phyloP scores from a whole-genome alignment of 2,888 invertebrate genomes.

The Andrena camellia region DNA sequence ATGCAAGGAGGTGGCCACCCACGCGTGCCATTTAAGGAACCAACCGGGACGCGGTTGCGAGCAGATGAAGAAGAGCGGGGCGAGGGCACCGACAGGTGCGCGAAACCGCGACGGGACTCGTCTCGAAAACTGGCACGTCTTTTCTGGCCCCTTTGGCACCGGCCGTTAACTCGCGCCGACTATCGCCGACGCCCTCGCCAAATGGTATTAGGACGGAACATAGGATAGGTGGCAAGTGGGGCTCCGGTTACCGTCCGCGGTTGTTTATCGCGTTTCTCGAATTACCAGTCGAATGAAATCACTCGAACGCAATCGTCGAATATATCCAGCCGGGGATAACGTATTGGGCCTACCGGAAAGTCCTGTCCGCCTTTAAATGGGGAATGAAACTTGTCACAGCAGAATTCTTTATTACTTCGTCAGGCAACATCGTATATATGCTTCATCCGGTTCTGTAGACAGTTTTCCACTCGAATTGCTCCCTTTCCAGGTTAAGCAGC shows the following conservation, averaged over 20 bases:
- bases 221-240: slow-evolving; percentile 34
- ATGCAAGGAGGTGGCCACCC: slow-evolving; percentile 76
- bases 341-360: slow-evolving; percentile 12
- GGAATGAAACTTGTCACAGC: slow-evolving; percentile 15
- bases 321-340: slow-evolving; percentile 9
- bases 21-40: slow-evolving; percentile 71
- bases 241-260: slow-evolving; percentile 16
- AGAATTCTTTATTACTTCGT: slow-evolving; percentile 4
- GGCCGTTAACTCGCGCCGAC: slow-evolving; percentile 50
- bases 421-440: not conserved
- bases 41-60: slow-evolving; percentile 57
- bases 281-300: slow-evolving; percentile 26
- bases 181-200: slow-evolving; percentile 28
- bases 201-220: slow-evolving; percentile 64
- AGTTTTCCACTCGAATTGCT: not conserved
- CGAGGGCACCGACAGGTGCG: slow-evolving; percentile 65
- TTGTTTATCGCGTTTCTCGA: slow-evolving; percentile 56
- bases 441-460: not conserved
- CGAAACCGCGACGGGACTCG: slow-evolving; percentile 41
- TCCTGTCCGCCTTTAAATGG: slow-evolving; percentile 8
- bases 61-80: slow-evolving; percentile 35
- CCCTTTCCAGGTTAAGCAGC: not conserved
- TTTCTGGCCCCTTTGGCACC: slow-evolving; percentile 5
- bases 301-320: slow-evolving; percentile 12
- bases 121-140: slow-evolving; percentile 15